Conservation (phyloP, 2,888 invertebrate species). For the Autographa pulchrina region DNA sequence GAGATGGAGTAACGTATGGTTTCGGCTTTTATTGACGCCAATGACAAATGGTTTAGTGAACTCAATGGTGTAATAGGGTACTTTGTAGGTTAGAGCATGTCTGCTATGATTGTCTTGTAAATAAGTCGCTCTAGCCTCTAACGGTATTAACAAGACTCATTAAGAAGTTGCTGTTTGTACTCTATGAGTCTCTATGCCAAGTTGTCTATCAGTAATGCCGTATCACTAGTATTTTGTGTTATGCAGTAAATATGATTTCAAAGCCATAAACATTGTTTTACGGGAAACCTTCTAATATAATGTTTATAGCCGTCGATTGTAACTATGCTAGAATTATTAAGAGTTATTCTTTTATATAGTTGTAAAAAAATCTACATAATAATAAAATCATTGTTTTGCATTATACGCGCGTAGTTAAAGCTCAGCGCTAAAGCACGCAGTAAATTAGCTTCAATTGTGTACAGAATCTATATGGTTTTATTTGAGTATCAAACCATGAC, state of each 20-base stretch:
- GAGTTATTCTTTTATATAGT: background rate
- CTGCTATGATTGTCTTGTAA: background rate
- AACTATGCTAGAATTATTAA: background rate
- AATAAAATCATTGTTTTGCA: background rate
- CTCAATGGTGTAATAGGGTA: slow-evolving; percentile 55
- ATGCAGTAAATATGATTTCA: background rate
- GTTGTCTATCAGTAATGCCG: background rate
- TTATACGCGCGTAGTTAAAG: slow-evolving; percentile 7
- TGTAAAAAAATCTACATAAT: background rate
- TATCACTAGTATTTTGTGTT: background rate
- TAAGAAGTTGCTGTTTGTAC: background rate
- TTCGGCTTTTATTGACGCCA: slow-evolving; percentile 57
- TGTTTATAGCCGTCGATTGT: background rate
- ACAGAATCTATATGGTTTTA: slow-evolving; percentile 32
- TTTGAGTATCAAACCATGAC: slow-evolving; percentile 34
- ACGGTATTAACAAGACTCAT: slow-evolving; percentile 2
- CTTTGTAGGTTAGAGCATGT: slow-evolving; percentile 33
- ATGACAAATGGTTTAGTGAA: slow-evolving; percentile 70
- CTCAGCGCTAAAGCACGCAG: slow-evolving; percentile 15
- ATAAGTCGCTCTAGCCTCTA: slow-evolving; percentile 3
- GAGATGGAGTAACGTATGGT: slow-evolving; percentile 68
- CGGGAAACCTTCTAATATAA: background rate
- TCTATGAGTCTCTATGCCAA: background rate
- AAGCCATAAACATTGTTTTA: background rate
- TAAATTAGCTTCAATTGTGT: slow-evolving; percentile 25